phyloP scores from a whole-genome alignment of 2,797 vertebrate species.

The Loris lydekkerianus region DNA sequence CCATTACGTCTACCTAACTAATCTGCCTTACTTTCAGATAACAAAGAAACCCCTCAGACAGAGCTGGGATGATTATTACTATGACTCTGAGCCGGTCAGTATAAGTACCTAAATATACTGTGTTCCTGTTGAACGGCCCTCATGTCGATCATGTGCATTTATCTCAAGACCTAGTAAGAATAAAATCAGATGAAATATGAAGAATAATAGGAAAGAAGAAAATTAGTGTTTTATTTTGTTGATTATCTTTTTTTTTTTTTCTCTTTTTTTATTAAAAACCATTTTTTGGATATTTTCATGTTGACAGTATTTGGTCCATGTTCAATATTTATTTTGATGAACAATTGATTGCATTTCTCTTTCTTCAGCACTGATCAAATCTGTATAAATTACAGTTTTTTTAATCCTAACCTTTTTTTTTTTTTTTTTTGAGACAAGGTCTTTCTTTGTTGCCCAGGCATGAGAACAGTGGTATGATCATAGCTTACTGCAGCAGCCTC shows the following conservation, averaged over 20 bases:
- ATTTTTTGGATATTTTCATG: slow-evolving; percentile 71
- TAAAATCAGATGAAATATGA: slow-evolving; percentile 64
- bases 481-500: not conserved
- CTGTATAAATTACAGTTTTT: not conserved
- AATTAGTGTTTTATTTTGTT: slow-evolving; percentile 64
- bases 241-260: slow-evolving; percentile 27
- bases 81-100: slow-evolving; percentile 99
- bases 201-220: slow-evolving; percentile 60
- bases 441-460: not conserved
- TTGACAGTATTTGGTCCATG: slow-evolving; percentile 41
- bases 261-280: not conserved
- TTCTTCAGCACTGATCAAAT: slow-evolving; percentile 39
- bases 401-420: not conserved
- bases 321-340: slow-evolving; percentile 60
- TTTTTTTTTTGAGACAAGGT: not conserved
- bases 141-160: slow-evolving; percentile 71
- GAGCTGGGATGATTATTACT: slow-evolving; percentile 97
- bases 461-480: not conserved
- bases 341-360: slow-evolving; percentile 21
- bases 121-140: slow-evolving; percentile 83
- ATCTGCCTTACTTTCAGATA: slow-evolving; percentile 96
- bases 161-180: slow-evolving; percentile 70
- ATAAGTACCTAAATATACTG: slow-evolving; percentile 81
- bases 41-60: slow-evolving; percentile 95
- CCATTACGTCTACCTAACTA: slow-evolving; percentile 85